These are phyloP conservation scores for Nebria brevicollis DNA, from an alignment of 2,888 invertebrate genomes.

Conservation along the genomic window DNA sequence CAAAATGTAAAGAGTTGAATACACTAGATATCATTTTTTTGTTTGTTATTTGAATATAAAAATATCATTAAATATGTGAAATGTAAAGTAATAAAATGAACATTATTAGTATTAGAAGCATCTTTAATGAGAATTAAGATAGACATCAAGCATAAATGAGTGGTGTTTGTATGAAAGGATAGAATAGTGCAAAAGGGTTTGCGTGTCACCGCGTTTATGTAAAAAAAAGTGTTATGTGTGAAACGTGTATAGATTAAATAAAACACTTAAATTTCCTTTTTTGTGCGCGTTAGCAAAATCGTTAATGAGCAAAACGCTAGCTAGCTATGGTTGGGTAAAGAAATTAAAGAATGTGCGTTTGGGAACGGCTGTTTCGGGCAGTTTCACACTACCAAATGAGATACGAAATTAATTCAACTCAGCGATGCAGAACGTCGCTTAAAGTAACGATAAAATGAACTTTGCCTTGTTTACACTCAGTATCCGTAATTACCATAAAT, in stretches of 20 bases:
- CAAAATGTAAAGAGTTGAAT: no score
- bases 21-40: no score
- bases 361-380: slow-evolving; percentile 3
- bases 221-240: not conserved
- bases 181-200: no score
- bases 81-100: no score
- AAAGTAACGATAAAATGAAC: slow-evolving; percentile 37
- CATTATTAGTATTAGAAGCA: no score
- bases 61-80: no score
- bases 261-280: not conserved
- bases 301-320: not conserved
- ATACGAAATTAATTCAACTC: slow-evolving; percentile 29
- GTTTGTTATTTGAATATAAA: no score
- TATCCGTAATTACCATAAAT: slow-evolving; percentile 33
- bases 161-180: no score
- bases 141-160: no score
- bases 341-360: slow-evolving; percentile 13
- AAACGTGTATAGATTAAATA: not conserved
- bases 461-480: slow-evolving; percentile 34
- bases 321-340: not conserved
- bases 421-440: slow-evolving; percentile 29
- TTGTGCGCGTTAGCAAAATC: not conserved
- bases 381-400: slow-evolving; percentile 13
- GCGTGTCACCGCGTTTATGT: not conserved
- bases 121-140: no score